Evolutionary conservation across 2,797 vertebrate species (phyloP).

Genomic region (Megaceryle alcyon): DNA sequence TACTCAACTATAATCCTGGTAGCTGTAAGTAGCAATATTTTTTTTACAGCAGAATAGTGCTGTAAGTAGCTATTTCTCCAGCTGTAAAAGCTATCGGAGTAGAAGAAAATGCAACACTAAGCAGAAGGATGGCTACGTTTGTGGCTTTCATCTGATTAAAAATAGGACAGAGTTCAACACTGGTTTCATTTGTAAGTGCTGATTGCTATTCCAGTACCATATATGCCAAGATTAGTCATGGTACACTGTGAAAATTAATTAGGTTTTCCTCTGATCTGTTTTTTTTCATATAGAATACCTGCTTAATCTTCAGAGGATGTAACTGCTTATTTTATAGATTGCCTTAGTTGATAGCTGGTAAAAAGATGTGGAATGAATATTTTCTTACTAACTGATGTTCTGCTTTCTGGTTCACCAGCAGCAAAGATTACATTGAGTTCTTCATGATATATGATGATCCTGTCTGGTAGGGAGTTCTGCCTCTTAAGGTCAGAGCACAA

Average conservation of each 20-base stretch:
- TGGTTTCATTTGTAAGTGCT: constrained; percentile 33
- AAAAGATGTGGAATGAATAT: background rate
- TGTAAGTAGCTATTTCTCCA: constrained; percentile 47
- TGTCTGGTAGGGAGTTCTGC: background rate
- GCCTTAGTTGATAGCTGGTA: background rate
- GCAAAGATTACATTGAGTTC: background rate
- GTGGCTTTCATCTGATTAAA: constrained; percentile 66
- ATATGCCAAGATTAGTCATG: constrained; percentile 67
- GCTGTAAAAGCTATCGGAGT: constrained; percentile 59
- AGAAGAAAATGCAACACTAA: constrained; percentile 55
- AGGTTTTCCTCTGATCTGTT: constrained; percentile 53
- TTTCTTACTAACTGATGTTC: background rate
- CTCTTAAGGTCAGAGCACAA: background rate
- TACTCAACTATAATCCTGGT: background rate
- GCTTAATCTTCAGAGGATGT: background rate
- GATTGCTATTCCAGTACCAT: constrained; percentile 63
- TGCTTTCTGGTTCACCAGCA: constrained; percentile 16
- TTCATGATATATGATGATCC: background rate
- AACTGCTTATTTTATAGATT: background rate
- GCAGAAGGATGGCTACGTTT: constrained; percentile 41
- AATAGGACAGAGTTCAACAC: constrained; percentile 63
- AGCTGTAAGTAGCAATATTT: constrained; percentile 30
- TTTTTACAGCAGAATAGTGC: constrained; percentile 41
- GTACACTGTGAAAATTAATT: constrained; percentile 61
- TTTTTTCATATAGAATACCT: constrained; percentile 8